Evolutionary conservation across 1,140 invertebrate species (phyloP).

Genomic region (Drosophila repletoides): DNA sequence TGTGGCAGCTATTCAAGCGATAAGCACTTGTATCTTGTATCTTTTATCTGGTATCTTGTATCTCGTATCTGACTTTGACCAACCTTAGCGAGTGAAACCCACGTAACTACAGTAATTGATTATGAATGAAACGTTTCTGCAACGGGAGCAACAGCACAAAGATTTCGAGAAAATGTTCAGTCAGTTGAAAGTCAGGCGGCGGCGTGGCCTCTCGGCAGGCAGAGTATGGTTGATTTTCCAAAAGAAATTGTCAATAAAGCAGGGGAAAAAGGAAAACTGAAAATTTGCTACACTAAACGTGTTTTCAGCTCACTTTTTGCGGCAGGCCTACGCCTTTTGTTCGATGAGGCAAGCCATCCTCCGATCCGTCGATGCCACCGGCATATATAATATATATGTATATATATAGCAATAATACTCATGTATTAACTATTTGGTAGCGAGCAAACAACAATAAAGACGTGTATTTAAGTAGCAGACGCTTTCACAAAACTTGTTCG

Average conservation of each 20-base stretch:
- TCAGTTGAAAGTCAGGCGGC: no score
- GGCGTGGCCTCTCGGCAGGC: background rate
- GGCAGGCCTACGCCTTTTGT: constrained; percentile 13
- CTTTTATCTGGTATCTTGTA: background rate
- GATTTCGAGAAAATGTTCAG: constrained; percentile 21
- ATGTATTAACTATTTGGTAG: constrained; percentile 53
- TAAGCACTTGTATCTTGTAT: background rate
- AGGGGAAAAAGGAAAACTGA: constrained; percentile 11
- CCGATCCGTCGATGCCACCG: constrained; percentile 18
- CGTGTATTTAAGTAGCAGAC: constrained; percentile 40
- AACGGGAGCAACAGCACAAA: constrained; percentile 16
- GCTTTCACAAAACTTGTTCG: constrained; percentile 46
- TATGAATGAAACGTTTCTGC: constrained; percentile 20
- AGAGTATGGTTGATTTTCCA: constrained; percentile 11
- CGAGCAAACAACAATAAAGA: constrained; percentile 55
- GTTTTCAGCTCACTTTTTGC: constrained; percentile 15
- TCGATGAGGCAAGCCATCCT: constrained; percentile 24
- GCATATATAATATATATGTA: background rate
- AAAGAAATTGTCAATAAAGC: constrained; percentile 27
- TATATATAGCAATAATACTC: constrained; percentile 12
- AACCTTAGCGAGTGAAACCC: constrained; percentile 2
- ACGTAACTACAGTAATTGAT: constrained; percentile 18
- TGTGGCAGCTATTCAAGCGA: constrained; percentile 2
- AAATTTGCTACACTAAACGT: constrained; percentile 23
- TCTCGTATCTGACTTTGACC: background rate